phyloP scores from a whole-genome alignment of 92 coral and sea anemone genomes.

The Umimayanthus kanabou region DNA sequence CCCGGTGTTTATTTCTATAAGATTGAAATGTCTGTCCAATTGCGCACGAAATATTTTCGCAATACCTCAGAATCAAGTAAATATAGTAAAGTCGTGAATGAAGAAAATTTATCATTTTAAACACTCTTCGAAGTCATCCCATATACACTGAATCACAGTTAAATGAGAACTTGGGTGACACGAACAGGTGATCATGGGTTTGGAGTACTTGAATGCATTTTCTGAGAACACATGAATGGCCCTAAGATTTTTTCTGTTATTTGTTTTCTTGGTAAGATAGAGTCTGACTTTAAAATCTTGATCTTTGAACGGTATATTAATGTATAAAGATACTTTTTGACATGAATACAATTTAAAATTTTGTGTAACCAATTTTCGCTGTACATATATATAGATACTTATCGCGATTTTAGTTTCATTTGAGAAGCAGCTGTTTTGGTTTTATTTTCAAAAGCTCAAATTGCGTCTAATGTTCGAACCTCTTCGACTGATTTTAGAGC shows the following conservation, averaged over 20 bases:
- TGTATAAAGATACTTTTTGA: not conserved
- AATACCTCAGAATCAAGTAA: not conserved
- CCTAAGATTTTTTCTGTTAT: not conserved
- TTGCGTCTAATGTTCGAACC: not conserved
- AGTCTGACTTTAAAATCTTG: not conserved
- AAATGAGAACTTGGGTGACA: not conserved
- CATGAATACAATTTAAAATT: not conserved
- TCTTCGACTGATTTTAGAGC: not conserved
- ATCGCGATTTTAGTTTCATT: not conserved
- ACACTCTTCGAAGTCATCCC: not conserved
- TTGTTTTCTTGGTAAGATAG: not conserved
- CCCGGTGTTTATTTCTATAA: not conserved
- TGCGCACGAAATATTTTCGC: not conserved
- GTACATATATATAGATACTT: not conserved
- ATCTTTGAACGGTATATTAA: not conserved
- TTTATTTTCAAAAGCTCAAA: not conserved
- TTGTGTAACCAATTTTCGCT: not conserved
- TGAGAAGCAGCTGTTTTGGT: not conserved
- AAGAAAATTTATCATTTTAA: not conserved
- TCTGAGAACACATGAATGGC: not conserved
- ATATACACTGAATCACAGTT: slow-evolving; percentile 4
- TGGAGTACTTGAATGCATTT: not conserved
- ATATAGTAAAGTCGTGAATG: not conserved
- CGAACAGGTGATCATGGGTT: not conserved
- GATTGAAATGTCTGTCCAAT: not conserved